Evolutionary conservation across 2,888 invertebrate species (phyloP), one percentile per base, ranked within the genome.

Genomic region (Drosophila fulvimacula): DNA sequence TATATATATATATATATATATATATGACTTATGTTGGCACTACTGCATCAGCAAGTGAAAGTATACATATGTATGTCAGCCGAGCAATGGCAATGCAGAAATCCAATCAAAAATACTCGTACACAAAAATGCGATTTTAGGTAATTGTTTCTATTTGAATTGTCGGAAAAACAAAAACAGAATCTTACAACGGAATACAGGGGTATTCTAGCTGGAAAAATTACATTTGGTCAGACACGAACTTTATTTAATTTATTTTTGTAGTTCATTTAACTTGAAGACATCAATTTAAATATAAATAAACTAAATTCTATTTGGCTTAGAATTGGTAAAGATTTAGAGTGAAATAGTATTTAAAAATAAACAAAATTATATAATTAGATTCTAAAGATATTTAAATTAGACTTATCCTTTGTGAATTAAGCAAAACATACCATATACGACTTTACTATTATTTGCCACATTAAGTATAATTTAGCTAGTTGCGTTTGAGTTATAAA

Each of bases 71-170:
- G n/a, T 80, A 69, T 77, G 79, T 87, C 83, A 84, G 61, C 66
- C 66, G 81, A 80, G 76, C 87, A 85, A 82, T 77, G 65, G 73
- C 69, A 73, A 73, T 69, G 66, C 73, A 83, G 84, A 74, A 69
- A 55, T 48, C 51, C 61, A 73, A 77, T 69, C 58, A 55, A 67
- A 62, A 49, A 36, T 52, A 34, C 17, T 62, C 32, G 21, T 56
- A 83, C 69, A 81, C 76, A 69, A 52, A 68, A 82, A 70, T 76
- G 69, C 68, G 78, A 73, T 65, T 65, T 73, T 86, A 71, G 87
- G 84, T 86, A 83, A 88, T 63, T 73, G 67, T 82, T 69, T 69
- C 53, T 11, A 44, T 19, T 58, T 39, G 32, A 30, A 7, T 48
- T 41, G 15, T n/a, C 56, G 48, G 6, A 6, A 21, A 21, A 19